These are phyloP conservation scores for Myotis yumanensis DNA, from an alignment of 2,113 vertebrate species.

Conservation along the genomic window DNA sequence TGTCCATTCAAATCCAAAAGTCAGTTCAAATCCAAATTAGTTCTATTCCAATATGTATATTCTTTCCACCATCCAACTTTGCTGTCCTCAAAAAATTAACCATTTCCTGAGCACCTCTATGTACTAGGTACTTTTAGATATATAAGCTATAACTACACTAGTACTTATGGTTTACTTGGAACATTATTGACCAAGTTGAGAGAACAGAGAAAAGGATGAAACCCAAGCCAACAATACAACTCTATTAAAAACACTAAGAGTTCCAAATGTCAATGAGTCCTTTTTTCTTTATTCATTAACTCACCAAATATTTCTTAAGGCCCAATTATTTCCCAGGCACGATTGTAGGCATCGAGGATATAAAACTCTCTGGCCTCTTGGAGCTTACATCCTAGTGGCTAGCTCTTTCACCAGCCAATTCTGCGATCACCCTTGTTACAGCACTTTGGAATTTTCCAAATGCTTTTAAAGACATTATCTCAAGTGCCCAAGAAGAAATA, in stretches of 20 bases:
- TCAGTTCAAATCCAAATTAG: constrained; percentile 9
- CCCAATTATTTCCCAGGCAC: background rate
- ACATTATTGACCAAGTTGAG: background rate
- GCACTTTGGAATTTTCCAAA: background rate
- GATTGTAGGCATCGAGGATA: background rate
- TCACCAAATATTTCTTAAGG: background rate
- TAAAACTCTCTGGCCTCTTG: background rate
- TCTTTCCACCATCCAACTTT: background rate
- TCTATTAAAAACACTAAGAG: background rate
- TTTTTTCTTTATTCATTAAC: background rate
- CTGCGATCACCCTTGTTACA: background rate
- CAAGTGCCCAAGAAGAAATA: background rate
- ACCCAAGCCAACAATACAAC: background rate
- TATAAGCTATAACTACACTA: background rate
- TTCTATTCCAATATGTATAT: background rate
- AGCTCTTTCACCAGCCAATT: background rate
- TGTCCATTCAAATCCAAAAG: background rate
- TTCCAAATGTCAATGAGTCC: background rate
- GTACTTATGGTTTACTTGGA: background rate
- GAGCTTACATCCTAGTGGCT: background rate
- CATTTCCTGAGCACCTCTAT: background rate
- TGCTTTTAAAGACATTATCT: constrained; percentile 23
- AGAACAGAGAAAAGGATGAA: background rate
- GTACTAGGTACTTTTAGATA: background rate
- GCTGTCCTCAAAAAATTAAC: background rate